These are phyloP conservation scores for Turdus rufiventris DNA, from an alignment of 2,113 vertebrate genomes.

Conservation along the genomic window DNA sequence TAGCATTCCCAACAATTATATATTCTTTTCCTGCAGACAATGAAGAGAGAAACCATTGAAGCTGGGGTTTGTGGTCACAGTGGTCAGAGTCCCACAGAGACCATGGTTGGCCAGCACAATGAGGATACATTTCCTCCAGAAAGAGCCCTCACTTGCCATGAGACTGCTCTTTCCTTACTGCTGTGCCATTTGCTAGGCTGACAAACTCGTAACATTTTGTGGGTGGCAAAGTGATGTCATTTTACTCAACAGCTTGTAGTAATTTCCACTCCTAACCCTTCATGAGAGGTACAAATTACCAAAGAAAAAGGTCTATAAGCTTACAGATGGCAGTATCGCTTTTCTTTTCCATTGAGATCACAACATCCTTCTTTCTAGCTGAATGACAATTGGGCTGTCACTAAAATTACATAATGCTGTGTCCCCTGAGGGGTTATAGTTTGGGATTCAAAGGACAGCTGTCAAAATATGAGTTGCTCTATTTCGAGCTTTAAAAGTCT, in stretches of 20 bases:
- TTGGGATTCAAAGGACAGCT: constrained; percentile 58
- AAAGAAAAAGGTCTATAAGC: constrained; percentile 40
- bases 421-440: constrained; percentile 39
- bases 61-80: not conserved
- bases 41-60: not conserved
- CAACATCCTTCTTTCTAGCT: constrained; percentile 51
- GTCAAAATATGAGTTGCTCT: constrained; percentile 64
- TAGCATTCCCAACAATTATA: not conserved
- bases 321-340: constrained; percentile 51
- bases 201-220: constrained; percentile 37
- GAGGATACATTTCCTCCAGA: not conserved
- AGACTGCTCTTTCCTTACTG: not conserved
- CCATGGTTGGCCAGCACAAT: not conserved
- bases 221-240: constrained; percentile 73
- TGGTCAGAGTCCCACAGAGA: not conserved
- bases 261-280: constrained; percentile 68
- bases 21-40: not conserved
- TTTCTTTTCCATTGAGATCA: constrained; percentile 67
- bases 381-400: constrained; percentile 72
- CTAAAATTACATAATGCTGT: constrained; percentile 64
- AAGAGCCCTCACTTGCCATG: not conserved
- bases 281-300: constrained; percentile 55
- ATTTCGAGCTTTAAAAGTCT: constrained; percentile 27
- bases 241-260: constrained; percentile 59
- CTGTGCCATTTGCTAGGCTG: constrained; percentile 38